Conservation (phyloP, 2,113 vertebrate genomes). For the Heliornis fulica region DNA sequence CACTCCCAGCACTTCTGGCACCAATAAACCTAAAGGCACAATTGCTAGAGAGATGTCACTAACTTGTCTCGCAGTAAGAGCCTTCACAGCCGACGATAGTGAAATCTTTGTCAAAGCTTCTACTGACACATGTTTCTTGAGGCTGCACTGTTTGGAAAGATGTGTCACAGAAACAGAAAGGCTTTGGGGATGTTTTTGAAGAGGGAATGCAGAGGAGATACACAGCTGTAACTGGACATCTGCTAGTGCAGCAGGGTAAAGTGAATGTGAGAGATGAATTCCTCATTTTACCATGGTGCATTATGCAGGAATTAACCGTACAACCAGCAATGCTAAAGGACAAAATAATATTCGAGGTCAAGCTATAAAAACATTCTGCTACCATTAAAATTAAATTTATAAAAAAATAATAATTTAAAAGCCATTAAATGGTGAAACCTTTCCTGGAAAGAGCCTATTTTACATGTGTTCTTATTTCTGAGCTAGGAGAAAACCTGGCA, state of each 20-base stretch:
- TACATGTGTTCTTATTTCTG: not conserved
- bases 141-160: conserved; percentile 10
- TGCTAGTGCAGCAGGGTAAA: not conserved
- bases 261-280: not conserved
- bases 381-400: not conserved
- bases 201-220: not conserved
- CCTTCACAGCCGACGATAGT: conserved; percentile 29
- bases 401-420: not conserved
- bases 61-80: conserved; percentile 45
- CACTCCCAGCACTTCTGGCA: conserved; percentile 38
- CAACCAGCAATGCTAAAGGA: not conserved
- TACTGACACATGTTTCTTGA: not conserved
- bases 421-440: not conserved
- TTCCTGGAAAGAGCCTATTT: not conserved
- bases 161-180: conserved; percentile 29
- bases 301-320: not conserved
- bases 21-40: not conserved
- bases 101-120: conserved; percentile 30
- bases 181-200: not conserved
- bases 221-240: conserved; percentile 16
- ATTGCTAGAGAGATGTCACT: conserved; percentile 54
- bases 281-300: not conserved
- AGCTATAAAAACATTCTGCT: not conserved
- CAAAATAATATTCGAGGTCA: not conserved
- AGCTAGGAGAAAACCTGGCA: not conserved